These are phyloP conservation scores for Eilema sororculum DNA, from an alignment of 2,888 invertebrate genomes.

Conservation along the genomic window DNA sequence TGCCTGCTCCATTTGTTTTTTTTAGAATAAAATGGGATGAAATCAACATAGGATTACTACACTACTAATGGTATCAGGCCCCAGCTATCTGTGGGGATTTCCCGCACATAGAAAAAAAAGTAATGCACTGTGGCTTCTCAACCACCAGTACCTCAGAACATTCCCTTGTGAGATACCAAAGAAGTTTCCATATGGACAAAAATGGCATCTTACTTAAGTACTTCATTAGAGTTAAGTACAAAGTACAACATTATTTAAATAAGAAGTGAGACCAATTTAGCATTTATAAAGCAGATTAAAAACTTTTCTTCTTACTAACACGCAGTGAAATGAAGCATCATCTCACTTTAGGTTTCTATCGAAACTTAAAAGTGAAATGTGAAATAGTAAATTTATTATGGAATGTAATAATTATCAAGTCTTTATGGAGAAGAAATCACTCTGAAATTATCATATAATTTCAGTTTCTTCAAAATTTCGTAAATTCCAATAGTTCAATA, in stretches of 20 bases:
- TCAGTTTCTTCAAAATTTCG: constrained; percentile 21
- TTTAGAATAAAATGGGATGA: not conserved
- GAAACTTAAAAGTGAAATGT: constrained; percentile 76
- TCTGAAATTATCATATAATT: constrained; percentile 29
- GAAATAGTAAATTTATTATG: constrained; percentile 24
- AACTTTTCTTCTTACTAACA: constrained; percentile 12
- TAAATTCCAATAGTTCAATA: constrained; percentile 12
- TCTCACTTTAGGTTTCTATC: constrained; percentile 77
- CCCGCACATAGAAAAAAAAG: too few relatives aligned
- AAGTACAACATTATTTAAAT: not conserved
- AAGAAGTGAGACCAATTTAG: not conserved
- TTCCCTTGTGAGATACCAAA: not conserved
- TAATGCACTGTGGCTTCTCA: too few relatives aligned
- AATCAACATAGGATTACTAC: too few relatives aligned
- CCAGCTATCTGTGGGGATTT: too few relatives aligned
- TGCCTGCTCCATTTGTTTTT: not conserved
- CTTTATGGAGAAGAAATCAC: constrained; percentile 20
- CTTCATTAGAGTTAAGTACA: not conserved
- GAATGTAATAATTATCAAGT: constrained; percentile 25
- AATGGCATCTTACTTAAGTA: not conserved
- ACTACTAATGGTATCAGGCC: too few relatives aligned
- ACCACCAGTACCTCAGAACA: too few relatives aligned
- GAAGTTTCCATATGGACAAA: not conserved
- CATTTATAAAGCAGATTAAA: not conserved
- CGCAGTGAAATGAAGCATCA: constrained; percentile 48